A percentile compares a stretch with the other conserved stretches of the same genome.
Conservation (phyloP, 2,888 invertebrate species). For the Pantelozetes paolii region DNA sequence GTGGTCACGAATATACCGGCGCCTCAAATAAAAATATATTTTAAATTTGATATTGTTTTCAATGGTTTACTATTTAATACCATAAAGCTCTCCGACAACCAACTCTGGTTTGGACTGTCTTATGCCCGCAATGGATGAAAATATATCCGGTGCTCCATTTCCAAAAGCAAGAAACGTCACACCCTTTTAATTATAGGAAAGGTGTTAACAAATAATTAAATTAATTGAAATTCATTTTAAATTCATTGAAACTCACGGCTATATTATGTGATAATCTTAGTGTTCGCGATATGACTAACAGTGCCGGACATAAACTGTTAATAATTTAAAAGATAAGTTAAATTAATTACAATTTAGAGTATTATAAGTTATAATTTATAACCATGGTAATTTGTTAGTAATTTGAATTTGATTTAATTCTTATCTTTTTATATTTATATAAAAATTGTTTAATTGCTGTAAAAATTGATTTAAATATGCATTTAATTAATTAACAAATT, state of each 20-base stretch:
- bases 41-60: neutral
- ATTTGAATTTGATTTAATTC: too few relatives aligned
- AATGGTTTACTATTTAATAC: constrained; percentile 30
- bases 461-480: too few relatives aligned
- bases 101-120: constrained; percentile 46
- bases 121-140: constrained; percentile 46
- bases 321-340: constrained; percentile 36
- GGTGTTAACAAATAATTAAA: neutral
- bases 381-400: too few relatives aligned
- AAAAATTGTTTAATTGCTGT: too few relatives aligned
- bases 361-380: neutral
- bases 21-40: constrained; percentile 52
- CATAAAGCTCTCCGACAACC: constrained; percentile 46
- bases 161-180: constrained; percentile 67
- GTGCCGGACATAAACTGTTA: constrained; percentile 58
- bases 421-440: too few relatives aligned
- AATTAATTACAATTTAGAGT: neutral
- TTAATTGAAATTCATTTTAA: neutral
- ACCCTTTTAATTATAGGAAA: constrained; percentile 53
- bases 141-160: constrained; percentile 65
- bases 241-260: constrained; percentile 50
- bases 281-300: constrained; percentile 55
- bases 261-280: constrained; percentile 58
- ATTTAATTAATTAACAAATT: too few relatives aligned
- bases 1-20: constrained; percentile 63